phyloP scores from a whole-genome alignment of 2,797 vertebrate species.

The Karalla daura region DNA sequence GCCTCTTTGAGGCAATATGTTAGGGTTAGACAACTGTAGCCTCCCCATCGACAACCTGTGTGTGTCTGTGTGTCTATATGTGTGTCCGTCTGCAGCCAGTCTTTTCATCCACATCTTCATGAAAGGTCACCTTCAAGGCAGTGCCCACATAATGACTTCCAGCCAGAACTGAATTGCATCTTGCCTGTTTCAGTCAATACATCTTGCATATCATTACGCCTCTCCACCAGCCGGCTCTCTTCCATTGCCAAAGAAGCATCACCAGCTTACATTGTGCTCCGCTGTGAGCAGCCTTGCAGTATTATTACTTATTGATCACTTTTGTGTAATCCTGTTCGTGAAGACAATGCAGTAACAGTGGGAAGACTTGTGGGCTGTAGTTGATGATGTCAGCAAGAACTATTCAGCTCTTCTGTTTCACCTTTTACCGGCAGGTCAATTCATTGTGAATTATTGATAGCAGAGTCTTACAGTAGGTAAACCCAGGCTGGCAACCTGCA shows the following conservation, averaged over 20 bases:
- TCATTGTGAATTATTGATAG: constrained; percentile 72
- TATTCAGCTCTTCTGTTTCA: constrained; percentile 48
- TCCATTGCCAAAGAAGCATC: constrained; percentile 20
- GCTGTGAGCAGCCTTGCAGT: neutral
- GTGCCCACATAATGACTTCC: constrained; percentile 41
- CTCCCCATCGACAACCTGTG: neutral
- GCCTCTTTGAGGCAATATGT: too few species aligned
- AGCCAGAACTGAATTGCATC: constrained; percentile 34
- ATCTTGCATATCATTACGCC: constrained; percentile 46
- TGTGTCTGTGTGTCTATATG: neutral
- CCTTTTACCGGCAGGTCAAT: constrained; percentile 52
- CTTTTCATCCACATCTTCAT: constrained; percentile 25
- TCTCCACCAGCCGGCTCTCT: constrained; percentile 34
- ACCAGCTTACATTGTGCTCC: constrained; percentile 18
- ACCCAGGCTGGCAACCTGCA: neutral
- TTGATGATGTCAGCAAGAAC: constrained; percentile 31
- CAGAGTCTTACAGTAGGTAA: constrained; percentile 16
- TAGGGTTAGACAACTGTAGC: neutral
- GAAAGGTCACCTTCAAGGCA: constrained; percentile 56
- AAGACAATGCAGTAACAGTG: constrained; percentile 22
- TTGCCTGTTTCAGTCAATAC: constrained; percentile 47
- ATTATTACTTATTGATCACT: constrained; percentile 66
- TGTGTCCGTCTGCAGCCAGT: neutral
- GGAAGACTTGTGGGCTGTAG: constrained; percentile 9
- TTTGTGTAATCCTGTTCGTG: constrained; percentile 42